phyloP scores from a whole-genome alignment of 2,797 vertebrate species.

The Chromobotia macracanthus region DNA sequence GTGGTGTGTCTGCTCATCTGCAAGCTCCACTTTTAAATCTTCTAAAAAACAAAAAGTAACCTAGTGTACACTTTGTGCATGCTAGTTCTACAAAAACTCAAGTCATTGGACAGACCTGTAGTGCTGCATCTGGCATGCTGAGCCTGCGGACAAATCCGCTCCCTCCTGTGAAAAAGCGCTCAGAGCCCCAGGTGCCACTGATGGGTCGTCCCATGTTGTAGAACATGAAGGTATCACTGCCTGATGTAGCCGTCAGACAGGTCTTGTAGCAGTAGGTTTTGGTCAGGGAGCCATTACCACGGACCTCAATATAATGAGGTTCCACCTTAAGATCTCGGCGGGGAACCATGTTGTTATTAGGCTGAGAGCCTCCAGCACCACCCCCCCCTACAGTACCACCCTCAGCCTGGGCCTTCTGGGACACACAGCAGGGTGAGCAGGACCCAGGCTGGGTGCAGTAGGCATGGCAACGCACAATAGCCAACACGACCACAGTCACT shows the following conservation, averaged over 20 bases:
- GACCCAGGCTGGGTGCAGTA: conserved; percentile 84
- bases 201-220: conserved; percentile 94
- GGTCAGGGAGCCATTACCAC: conserved; percentile 94
- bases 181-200: conserved; percentile 87
- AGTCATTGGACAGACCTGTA: conserved; percentile 76
- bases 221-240: conserved; percentile 99
- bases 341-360: conserved; percentile 90
- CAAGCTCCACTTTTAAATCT: not conserved
- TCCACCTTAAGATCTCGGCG: conserved; percentile 92
- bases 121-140: conserved; percentile 81
- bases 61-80: no score
- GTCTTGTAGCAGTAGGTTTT: conserved; percentile 99
- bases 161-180: conserved; percentile 91
- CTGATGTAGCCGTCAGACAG: conserved; percentile 94
- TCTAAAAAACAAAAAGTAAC: not conserved
- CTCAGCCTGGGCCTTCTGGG: conserved; percentile 82
- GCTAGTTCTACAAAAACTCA: not conserved
- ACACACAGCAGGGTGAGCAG: conserved; percentile 88
- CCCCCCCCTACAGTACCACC: conserved; percentile 71
- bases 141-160: conserved; percentile 86
- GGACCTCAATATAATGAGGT: conserved; percentile 95
- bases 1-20: not conserved
- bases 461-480: conserved; percentile 88
- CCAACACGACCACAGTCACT: conserved; percentile 89
- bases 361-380: conserved; percentile 74